Base-by-base conservation (phyloP, 37 sponge, comb jelly and placozoan species). In the Haliclona indistincta region DNA sequence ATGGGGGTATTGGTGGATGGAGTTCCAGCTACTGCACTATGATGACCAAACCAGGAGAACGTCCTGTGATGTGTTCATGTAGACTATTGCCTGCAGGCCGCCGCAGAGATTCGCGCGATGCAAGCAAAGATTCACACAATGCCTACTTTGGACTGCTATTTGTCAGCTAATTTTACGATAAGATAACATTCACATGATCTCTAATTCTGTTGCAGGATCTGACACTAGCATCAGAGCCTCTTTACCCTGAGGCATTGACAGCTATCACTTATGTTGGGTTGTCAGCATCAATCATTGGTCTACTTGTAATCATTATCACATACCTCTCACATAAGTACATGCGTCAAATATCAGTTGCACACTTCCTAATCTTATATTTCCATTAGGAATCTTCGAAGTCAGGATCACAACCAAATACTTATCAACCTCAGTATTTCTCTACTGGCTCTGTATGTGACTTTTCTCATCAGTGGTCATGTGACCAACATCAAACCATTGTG, bases 341-440 rank as follows among this genome's bases (percentile, higher is more conserved):
- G 29, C 3, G 20, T 35, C 34, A 7, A 32, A 25, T 64, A 32
- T 64, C 4, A 20, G 20, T 35, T 4, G 28, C 28, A 3, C 22
- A 35, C 4, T 64, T 64, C 33, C 2, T 36, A 10, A 7, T 39
- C 25, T 29, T 66, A 4, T 19, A 37, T 11, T 73, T 45, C 23
- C 35, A 43, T 7, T 41, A 87, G 88, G 71, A 75, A 47, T 1
- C 82, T 87, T 23, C 52, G 76, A 29, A 54, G 38, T 17, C 35
- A 19, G 32, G 54, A 45, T 33, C 82, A 87, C 38, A 32, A 39
- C 0, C 63, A 75, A 41, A 35, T 87, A 15, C 70, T 87, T 25
- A 76, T 87, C 47, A 87, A 80, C 67, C 49, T 87, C 66, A 49
- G 71, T 29, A 15, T 68, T 1, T 64, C 87, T 34, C 71, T 86